Evolutionary conservation across 2,888 invertebrate species (phyloP).

Genomic region (Noctua fimbriata): DNA sequence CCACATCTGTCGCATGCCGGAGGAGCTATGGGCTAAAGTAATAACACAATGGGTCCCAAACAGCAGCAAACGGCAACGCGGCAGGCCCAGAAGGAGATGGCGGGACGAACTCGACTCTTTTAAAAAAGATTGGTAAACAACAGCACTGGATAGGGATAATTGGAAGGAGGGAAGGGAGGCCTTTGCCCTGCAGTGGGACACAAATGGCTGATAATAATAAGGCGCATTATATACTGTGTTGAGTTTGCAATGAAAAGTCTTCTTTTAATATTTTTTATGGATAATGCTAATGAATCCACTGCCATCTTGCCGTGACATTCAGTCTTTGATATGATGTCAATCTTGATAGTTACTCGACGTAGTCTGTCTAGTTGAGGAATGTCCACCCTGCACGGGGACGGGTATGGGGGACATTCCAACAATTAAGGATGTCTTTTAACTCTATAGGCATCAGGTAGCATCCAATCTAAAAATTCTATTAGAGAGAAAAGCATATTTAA

Average conservation of each 20-base stretch:
- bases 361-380: background rate
- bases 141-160: no score
- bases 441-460: background rate
- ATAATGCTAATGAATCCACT: background rate
- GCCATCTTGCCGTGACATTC: background rate
- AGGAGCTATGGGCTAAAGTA: no score
- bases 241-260: background rate
- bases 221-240: background rate
- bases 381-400: background rate
- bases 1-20: no score
- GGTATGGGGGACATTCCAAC: background rate
- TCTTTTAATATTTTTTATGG: background rate
- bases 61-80: no score
- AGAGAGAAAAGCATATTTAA: background rate
- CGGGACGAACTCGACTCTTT: no score
- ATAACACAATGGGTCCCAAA: no score
- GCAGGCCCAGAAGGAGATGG: no score
- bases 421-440: background rate
- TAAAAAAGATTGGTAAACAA: no score
- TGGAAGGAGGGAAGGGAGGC: no score
- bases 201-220: no score
- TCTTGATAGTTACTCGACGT: background rate
- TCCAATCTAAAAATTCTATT: background rate
- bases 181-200: no score
- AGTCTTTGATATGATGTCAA: background rate